phyloP scores from a whole-genome alignment of 2,888 invertebrate genomes.

The Platynereis dumerilii region DNA sequence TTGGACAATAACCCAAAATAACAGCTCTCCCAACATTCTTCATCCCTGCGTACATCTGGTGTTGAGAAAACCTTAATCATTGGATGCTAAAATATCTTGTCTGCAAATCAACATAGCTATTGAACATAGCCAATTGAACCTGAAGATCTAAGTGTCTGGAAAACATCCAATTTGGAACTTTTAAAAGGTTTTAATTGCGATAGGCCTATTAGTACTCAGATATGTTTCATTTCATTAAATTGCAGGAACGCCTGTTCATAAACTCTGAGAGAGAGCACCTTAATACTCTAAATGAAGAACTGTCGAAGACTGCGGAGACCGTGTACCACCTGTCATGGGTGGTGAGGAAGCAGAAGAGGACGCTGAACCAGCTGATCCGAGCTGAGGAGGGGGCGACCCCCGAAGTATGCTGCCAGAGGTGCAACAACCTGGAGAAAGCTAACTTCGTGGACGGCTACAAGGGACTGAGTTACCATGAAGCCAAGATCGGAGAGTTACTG shows the following conservation, averaged over 20 bases:
- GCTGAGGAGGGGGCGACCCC: constrained; percentile 79
- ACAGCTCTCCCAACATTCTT: too few species aligned
- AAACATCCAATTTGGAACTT: too few species aligned
- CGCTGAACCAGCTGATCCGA: constrained; percentile 73
- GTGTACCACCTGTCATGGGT: constrained; percentile 83
- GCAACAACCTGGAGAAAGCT: constrained; percentile 71
- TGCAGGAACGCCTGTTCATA: constrained; percentile 84
- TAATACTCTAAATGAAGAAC: constrained; percentile 61
- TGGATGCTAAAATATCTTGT: too few species aligned
- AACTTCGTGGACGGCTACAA: constrained; percentile 66
- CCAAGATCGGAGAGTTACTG: constrained; percentile 75
- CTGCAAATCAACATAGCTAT: too few species aligned
- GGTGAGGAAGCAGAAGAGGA: constrained; percentile 76
- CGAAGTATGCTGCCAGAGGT: constrained; percentile 77
- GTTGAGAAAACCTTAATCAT: too few species aligned
- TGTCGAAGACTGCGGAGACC: constrained; percentile 67
- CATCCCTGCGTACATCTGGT: too few species aligned
- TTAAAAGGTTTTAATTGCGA: too few species aligned
- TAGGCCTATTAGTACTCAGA: too few species aligned
- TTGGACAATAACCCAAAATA: too few species aligned
- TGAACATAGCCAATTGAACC: too few species aligned
- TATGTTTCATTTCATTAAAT: too few species aligned
- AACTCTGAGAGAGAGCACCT: constrained; percentile 81
- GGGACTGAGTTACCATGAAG: constrained; percentile 80
- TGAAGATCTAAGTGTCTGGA: too few species aligned